Conservation (phyloP, 2,113 vertebrate genomes). For the Engystomops pustulosus region DNA sequence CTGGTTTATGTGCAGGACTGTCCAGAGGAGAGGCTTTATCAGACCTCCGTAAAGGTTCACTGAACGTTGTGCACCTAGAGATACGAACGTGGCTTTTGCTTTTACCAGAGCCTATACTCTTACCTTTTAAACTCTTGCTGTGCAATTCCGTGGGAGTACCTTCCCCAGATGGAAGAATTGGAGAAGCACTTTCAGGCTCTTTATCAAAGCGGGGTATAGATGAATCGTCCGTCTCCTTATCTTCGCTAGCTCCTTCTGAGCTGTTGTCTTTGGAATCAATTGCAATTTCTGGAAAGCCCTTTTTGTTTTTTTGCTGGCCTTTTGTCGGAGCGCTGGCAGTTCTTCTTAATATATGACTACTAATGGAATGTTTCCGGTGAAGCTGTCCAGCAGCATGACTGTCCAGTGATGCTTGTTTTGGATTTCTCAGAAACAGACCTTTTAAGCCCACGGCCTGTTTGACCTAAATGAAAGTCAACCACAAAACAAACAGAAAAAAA, state of each 20-base stretch:
- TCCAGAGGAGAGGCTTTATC: conserved; percentile 74
- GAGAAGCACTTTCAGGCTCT: conserved; percentile 71
- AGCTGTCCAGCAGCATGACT: conserved; percentile 96
- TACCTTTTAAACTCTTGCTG: conserved; percentile 87
- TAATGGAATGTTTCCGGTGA: conserved; percentile 89
- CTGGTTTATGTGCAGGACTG: conserved; percentile 70
- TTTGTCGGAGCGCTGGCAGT: conserved; percentile 96
- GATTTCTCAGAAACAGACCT: conserved; percentile 96
- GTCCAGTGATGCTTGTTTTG: conserved; percentile 98
- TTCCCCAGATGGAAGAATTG: conserved; percentile 63
- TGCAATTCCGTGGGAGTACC: conserved; percentile 76
- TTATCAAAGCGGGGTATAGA: conserved; percentile 75
- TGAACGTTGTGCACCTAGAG: conserved; percentile 71
- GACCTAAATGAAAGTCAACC: conserved; percentile 77
- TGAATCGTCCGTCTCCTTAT: conserved; percentile 73
- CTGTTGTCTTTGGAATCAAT: conserved; percentile 85
- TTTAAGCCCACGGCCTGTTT: conserved; percentile 92
- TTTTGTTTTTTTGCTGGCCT: conserved; percentile 87
- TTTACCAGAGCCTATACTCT: conserved; percentile 70
- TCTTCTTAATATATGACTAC: conserved; percentile 89
- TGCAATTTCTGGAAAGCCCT: conserved; percentile 87
- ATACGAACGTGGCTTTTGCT: conserved; percentile 61
- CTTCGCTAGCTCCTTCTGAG: conserved; percentile 81
- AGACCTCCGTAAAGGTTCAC: conserved; percentile 81
- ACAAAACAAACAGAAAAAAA: conserved; percentile 10